A percentile compares a stretch with the other conserved stretches of the same genome.
Evolutionary conservation across 2,113 vertebrate genomes (phyloP).

Genomic region (Narcine bancroftii): DNA sequence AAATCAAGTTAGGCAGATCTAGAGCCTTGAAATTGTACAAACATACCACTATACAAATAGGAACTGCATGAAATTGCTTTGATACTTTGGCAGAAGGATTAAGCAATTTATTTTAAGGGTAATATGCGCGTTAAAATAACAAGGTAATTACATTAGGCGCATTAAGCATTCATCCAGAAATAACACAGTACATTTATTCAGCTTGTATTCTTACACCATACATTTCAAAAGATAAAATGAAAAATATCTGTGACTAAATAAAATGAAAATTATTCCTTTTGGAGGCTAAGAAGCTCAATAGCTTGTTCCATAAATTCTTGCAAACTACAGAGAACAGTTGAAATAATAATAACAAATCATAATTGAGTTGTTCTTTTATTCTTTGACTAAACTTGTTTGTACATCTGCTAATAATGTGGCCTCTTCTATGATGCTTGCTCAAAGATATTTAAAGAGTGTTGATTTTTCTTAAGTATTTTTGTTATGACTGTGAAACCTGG

Average conservation of each 20-base stretch:
- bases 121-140: constrained; percentile 7
- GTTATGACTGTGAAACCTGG: no score
- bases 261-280: not conserved
- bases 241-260: not conserved
- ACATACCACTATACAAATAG: not conserved
- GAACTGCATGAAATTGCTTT: not conserved
- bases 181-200: not conserved
- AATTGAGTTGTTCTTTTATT: no score
- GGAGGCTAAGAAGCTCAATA: not conserved
- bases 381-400: no score
- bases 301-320: not conserved
- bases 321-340: no score
- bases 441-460: no score
- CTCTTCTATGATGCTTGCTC: no score
- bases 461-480: no score
- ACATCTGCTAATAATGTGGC: no score
- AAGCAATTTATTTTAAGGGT: not conserved
- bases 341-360: no score
- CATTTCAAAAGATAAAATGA: not conserved
- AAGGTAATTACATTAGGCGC: not conserved
- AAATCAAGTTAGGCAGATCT: not conserved
- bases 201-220: not conserved
- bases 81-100: not conserved
- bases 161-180: not conserved
- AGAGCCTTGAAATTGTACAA: not conserved